Evolutionary conservation across 2,888 invertebrate species (phyloP), one percentile per base, ranked within the genome.

Genomic region (Volucella inanis): DNA sequence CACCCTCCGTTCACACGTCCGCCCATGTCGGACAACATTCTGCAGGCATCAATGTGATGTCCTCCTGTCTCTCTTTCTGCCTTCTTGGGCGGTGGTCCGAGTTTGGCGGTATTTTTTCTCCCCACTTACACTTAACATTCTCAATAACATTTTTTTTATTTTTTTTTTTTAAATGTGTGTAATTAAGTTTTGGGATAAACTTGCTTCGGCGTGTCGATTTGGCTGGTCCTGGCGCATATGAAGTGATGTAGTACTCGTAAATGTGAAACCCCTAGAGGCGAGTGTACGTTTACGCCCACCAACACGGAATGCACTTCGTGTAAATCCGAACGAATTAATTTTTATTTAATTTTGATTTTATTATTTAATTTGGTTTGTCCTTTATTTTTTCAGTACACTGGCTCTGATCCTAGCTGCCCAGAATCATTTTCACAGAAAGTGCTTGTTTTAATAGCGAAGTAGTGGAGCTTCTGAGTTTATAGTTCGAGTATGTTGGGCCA

Each of bases 311-410:
- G 31, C 74, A 50, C 43, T 57, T 67, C 82, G 67, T 70, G 74
- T 70, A 65, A 64, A 61, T 65, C 54, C 65, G 54, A 75, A 68
- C 41, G 72, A 83, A 79, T 84, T 78, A 55, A 74, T 54, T 84
- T 84, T 84, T 70, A 74, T 84, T 84, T 75, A 84, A 84, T 84
- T 84, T 75, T 79, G 62, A 84, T 75, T 84, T 84, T 75, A 84
- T 84, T 84, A 79, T 79, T 70, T 75, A 79, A 84, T 75, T 78
- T 64, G 64, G 74, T 72, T 68, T 62, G 45, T 14, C 39, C 38
- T 45, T 43, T 15, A 22, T 22, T 41, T 45, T 39, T 54, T 38
- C 54, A 47, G 8, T 3, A 43, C 11, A 15, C 2, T 10, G 14
- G 12, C 14, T 22, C 4, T 31, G 14, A 2, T 2, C 15, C 57